A percentile compares a stretch with the other conserved stretches of the same genome.
Conservation (phyloP, 2,113 vertebrate species). For the Rallus limicola region DNA sequence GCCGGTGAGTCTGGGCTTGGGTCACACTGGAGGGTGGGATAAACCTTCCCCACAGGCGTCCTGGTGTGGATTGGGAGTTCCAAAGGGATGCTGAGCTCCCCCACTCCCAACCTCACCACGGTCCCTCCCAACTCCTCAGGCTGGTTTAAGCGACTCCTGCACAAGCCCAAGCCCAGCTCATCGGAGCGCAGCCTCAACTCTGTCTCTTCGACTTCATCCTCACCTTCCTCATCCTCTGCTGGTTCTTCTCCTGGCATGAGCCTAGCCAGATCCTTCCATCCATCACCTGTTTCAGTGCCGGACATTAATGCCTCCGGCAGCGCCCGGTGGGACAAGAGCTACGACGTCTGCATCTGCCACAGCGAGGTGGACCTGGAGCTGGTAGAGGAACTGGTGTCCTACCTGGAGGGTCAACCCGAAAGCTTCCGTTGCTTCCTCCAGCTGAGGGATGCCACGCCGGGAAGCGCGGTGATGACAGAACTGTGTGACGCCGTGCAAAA, state of each 20-base stretch:
- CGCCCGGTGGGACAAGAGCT: conserved; percentile 78
- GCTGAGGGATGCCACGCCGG: conserved; percentile 76
- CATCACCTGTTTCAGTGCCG: accelerated
- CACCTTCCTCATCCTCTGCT: background rate
- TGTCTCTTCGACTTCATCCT: background rate
- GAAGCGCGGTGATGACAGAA: conserved; percentile 78
- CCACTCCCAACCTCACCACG: background rate
- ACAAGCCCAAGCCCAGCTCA: conserved; percentile 20
- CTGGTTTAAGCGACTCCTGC: conserved; percentile 72
- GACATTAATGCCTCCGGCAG: background rate
- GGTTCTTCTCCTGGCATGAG: background rate
- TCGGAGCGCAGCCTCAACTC: background rate
- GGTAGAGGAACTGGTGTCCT: conserved; percentile 79
- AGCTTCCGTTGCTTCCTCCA: conserved; percentile 86
- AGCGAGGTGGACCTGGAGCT: conserved; percentile 76
- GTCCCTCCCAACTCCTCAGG: conserved; percentile 15
- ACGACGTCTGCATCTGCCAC: conserved; percentile 88
- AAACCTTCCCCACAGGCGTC: background rate
- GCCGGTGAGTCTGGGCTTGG: background rate
- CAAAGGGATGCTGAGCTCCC: background rate
- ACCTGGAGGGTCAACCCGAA: conserved; percentile 76
- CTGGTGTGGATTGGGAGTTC: background rate
- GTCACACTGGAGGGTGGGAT: accelerated
- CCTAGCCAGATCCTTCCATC: background rate
- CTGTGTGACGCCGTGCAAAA: conserved; percentile 79